phyloP scores from a whole-genome alignment of 2,113 vertebrate species.

The Trochalopteron elliotii region DNA sequence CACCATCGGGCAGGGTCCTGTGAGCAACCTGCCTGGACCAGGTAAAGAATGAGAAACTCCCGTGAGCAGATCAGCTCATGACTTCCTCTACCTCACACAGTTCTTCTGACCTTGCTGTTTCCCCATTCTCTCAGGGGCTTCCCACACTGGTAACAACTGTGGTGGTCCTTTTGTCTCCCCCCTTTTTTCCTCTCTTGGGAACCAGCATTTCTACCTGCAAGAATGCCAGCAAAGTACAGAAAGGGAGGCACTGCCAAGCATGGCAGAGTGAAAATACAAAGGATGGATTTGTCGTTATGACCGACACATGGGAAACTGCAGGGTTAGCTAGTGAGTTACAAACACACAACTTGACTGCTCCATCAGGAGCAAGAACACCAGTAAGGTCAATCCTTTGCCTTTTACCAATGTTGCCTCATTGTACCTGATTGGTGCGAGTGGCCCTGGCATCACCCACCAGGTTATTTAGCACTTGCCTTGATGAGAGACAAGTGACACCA shows the following conservation, averaged over 20 bases:
- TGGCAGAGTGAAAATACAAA: neutral
- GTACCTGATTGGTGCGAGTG: neutral
- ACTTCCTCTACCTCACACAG: neutral
- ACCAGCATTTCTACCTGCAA: neutral
- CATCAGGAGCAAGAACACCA: neutral
- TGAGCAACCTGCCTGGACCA: no score
- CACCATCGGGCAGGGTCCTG: neutral
- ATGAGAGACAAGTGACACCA: slow-evolving; percentile 37
- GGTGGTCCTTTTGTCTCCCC: neutral
- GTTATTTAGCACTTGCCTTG: slow-evolving; percentile 55
- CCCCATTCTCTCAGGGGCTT: neutral
- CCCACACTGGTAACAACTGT: neutral
- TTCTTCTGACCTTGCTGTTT: neutral
- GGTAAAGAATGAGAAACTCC: neutral
- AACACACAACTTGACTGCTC: neutral
- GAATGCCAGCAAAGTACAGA: neutral
- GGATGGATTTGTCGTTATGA: neutral
- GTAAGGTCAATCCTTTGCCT: neutral
- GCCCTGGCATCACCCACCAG: neutral
- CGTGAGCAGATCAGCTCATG: neutral
- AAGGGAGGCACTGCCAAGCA: neutral
- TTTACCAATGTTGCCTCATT: neutral
- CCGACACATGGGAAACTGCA: neutral
- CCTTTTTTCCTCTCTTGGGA: neutral
- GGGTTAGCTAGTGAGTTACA: neutral